phyloP scores from a whole-genome alignment of 2,797 vertebrate species.

The Loris lydekkerianus region DNA sequence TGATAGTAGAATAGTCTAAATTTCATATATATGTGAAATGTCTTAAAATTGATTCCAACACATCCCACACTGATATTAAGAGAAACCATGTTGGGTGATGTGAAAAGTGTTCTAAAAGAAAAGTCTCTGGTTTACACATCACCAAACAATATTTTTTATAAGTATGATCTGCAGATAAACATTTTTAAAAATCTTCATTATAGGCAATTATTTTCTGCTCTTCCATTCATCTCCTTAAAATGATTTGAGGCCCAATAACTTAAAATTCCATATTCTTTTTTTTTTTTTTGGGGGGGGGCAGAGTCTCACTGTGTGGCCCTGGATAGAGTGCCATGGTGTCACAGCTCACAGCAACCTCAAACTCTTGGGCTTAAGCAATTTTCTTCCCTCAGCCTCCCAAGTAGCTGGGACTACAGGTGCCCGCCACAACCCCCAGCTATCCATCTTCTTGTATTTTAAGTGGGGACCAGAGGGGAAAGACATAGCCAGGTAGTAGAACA shows the following conservation, averaged over 20 bases:
- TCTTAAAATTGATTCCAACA: neutral
- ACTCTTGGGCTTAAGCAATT: too few species aligned
- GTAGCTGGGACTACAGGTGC: too few species aligned
- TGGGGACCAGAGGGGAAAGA: neutral
- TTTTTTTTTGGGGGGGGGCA: too few species aligned
- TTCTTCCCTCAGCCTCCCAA: too few species aligned
- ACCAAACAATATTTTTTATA: neutral
- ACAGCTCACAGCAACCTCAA: too few species aligned
- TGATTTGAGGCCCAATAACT: conserved; percentile 81
- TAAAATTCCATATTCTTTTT: conserved; percentile 70
- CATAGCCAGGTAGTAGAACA: conserved; percentile 78
- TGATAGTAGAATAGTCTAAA: conserved; percentile 47
- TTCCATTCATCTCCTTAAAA: neutral
- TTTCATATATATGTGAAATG: neutral
- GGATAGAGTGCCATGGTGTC: too few species aligned
- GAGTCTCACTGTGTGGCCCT: too few species aligned
- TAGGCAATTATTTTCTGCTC: conserved; percentile 56
- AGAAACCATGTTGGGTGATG: neutral
- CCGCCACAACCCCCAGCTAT: too few species aligned
- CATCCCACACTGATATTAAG: neutral
- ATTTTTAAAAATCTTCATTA: conserved; percentile 53
- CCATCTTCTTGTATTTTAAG: conserved; percentile 69
- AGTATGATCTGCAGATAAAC: neutral
- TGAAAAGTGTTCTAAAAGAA: neutral
- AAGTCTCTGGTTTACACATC: neutral